Percentiles rank a stretch among this genome's conserved stretches.
Conservation (phyloP, 2,797 vertebrate species). For the Acanthiza pusilla region DNA sequence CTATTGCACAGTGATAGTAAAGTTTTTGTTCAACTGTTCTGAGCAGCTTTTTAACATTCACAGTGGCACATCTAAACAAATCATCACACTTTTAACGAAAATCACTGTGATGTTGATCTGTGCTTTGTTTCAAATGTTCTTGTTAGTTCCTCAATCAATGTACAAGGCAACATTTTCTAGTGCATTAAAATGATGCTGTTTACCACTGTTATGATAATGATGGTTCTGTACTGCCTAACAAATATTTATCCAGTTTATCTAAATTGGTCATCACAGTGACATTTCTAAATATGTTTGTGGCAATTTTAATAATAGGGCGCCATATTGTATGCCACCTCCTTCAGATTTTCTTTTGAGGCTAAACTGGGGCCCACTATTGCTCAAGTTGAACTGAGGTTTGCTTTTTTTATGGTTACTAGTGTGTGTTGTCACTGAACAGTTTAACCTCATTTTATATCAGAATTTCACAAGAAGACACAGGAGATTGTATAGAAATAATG, state of each 20-base stretch:
- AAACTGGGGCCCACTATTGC: neutral
- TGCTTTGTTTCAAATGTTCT: conserved; percentile 44
- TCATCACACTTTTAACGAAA: conserved; percentile 47
- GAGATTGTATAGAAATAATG: neutral
- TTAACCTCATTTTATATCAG: neutral
- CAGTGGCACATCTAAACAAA: conserved; percentile 29
- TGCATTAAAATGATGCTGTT: conserved; percentile 23
- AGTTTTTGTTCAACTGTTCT: conserved; percentile 21
- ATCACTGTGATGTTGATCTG: neutral
- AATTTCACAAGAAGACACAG: neutral
- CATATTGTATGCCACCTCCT: neutral
- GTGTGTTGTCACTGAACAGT: neutral
- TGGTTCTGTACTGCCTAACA: neutral
- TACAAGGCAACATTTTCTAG: conserved; percentile 30
- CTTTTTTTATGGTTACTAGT: neutral
- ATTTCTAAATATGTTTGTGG: neutral
- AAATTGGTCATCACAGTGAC: neutral
- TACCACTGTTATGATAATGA: neutral
- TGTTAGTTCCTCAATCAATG: conserved; percentile 35
- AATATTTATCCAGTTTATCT: conserved; percentile 27
- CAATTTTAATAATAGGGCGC: neutral
- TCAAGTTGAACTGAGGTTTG: neutral
- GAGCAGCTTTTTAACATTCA: conserved; percentile 28
- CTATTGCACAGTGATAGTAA: neutral
- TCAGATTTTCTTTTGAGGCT: neutral